Base-by-base conservation (phyloP, 2,888 invertebrate genomes). In the Apamea anceps region DNA sequence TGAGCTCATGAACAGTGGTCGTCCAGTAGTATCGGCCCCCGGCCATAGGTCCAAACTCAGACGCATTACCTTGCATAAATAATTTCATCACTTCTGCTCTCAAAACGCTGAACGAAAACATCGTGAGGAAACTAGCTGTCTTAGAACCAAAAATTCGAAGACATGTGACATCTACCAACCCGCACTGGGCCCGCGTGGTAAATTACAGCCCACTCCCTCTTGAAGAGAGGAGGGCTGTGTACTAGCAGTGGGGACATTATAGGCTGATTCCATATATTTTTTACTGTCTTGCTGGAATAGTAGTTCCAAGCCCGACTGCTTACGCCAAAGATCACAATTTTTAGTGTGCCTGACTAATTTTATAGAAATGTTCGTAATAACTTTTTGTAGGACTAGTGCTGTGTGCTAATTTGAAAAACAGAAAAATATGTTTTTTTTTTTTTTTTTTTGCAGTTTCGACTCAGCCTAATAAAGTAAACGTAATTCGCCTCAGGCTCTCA, bases 401-500 rank as follows among this genome's bases (percentile, higher is more conserved):
- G 28, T 62, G 15, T n/a, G n/a, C 25, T 48, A 45, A 84, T 77
- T 74, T 63, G 21, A 54, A 86, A 82, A 81, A 81, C 73, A 73
- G 67, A 66, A 73, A 77, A 84, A 81, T 37, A 51, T 66, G 45
- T 62, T 72, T 2, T 54, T 87, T 89, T 32, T 32, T 32, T 32
- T 32, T 91, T 87, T 87, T 83, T n/a, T 60, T 57, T 57, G 25
- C 12, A 77, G 73, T 80, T 85, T 84, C 82, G n/a, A n/a, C 81
- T 81, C 66, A 85, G 84, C 84, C 81, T 83, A 90, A 90, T 89
- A 90, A 91, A 90, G 82, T 84, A 89, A 91, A 89, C 85, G 83
- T 87, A 92, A 92, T 92, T 92, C 89, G 91, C 93, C 91, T 78
- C 87, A 85, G 89, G 92, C 90, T 90, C 84, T 87, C 81, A 83